Evolutionary conservation across 2,797 vertebrate genomes (phyloP), one percentile per base, ranked within the genome.

Genomic region (Tokudaia tokunoshimensis): DNA sequence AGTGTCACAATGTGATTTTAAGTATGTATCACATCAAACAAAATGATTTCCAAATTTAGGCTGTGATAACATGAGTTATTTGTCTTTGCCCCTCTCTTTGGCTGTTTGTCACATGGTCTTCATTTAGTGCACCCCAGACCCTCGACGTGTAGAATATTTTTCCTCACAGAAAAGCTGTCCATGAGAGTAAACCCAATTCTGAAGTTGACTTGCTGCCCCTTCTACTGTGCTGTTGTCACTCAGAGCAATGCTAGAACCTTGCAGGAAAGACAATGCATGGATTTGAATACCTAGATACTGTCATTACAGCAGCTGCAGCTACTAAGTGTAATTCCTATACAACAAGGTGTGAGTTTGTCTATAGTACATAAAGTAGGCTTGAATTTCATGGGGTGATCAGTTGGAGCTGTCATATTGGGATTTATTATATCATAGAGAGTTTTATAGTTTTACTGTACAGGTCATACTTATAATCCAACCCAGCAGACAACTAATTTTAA

Each of bases 401-500:
- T 52, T 72, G 37, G 17, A 85, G 94, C 52, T 29, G 55, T 52
- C 84, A 67, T 52, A 19, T 17, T 86, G 17, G 55, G 3, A 94
- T 87, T 92, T 87, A 59, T 91, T 59, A 79, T 34, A 70, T 72
- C 74, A 67, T 29, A 55, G 20, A 26, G 5, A 34, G 79, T 93
- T 92, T 92, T 86, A 37, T 11, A 6, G 76, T 67, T 86, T 80
- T 87, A 67, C n/a, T 91, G 15, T 3, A 19, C 22, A 50, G 22
- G 8, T 92, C 88, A 94, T 22, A 22, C 14, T 47, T 70, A 0
- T 63, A 57, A 65, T 83, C 12, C 50, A 91, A 94, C 50, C 24
- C 41, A 94, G 85, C 5, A 91, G 47, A 92, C 19, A 91, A 65
- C 85, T 65, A 52, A 89, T 93, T 86, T 95, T 50, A 87, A 89